Evolutionary conservation across 2,888 invertebrate species (phyloP).

Genomic region (Rambutsinella grinnellia): DNA sequence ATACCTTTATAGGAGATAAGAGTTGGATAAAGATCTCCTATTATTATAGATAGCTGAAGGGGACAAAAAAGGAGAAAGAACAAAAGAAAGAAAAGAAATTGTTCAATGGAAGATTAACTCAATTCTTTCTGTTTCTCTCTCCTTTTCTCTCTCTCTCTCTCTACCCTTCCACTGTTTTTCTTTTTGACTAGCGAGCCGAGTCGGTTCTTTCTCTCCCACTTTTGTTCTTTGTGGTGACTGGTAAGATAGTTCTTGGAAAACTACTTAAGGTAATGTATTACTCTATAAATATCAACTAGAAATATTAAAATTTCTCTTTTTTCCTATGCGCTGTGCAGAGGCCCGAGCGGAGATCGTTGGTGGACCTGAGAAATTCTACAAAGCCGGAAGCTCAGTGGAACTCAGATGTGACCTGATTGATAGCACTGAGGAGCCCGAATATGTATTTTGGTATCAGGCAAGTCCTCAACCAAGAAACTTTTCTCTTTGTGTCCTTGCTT

Average conservation of each 20-base stretch:
- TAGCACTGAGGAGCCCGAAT: slow-evolving; percentile 69
- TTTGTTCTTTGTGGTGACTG: background rate
- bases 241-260: no score
- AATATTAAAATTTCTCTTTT: slow-evolving; percentile 24
- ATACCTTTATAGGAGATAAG: no score
- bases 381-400: slow-evolving; percentile 69
- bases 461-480: slow-evolving; percentile 42
- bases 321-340: slow-evolving; percentile 64
- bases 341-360: slow-evolving; percentile 69
- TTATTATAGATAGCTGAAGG: background rate
- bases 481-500: background rate
- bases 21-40: no score
- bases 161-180: no score
- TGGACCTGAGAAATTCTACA: slow-evolving; percentile 70
- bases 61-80: background rate
- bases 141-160: background rate
- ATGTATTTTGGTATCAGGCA: slow-evolving; percentile 71
- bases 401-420: slow-evolving; percentile 69
- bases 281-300: slow-evolving; percentile 13
- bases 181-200: background rate
- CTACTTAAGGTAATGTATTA: no score
- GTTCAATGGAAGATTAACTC: slow-evolving; percentile 53
- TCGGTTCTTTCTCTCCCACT: background rate
- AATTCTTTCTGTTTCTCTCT: slow-evolving; percentile 46
- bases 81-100: slow-evolving; percentile 39